phyloP scores from a whole-genome alignment of 2,113 vertebrate species.

The Myanophis thanlyinensis region DNA sequence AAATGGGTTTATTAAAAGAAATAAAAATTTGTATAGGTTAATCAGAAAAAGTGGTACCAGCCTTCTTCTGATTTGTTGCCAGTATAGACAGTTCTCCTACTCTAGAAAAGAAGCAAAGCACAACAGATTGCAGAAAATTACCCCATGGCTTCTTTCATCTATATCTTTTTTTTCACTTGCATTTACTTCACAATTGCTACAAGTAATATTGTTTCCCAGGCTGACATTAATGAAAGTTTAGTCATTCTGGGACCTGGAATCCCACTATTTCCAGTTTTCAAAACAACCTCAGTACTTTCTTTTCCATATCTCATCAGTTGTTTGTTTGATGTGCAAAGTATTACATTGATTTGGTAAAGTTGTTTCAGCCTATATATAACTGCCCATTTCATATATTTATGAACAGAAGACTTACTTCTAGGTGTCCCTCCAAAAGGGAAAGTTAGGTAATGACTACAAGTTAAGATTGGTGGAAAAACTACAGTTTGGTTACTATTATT shows the following conservation, averaged over 20 bases:
- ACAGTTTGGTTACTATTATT: not conserved
- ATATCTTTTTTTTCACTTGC: not conserved
- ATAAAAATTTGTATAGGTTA: not conserved
- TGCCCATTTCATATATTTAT: not conserved
- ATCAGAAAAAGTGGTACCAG: not conserved
- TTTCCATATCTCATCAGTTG: not conserved
- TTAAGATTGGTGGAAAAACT: not conserved
- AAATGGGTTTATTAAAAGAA: not conserved
- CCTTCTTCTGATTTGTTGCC: not conserved
- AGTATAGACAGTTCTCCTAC: not conserved
- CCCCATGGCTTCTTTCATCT: not conserved
- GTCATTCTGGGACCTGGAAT: not conserved
- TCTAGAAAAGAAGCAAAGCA: not conserved
- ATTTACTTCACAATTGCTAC: too few species aligned
- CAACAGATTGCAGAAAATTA: not conserved
- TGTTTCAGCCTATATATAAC: not conserved
- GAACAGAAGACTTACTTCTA: not conserved
- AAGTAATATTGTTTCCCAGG: not conserved
- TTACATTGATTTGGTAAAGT: not conserved
- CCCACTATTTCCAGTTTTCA: not conserved
- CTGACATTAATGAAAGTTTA: not conserved
- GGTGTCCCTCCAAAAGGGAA: not conserved
- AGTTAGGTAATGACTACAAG: not conserved
- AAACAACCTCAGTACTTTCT: not conserved
- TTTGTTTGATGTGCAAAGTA: not conserved